Percentiles rank a stretch among this genome's conserved stretches.
Conservation (phyloP, 2,888 invertebrate species). For the Macaria notata region DNA sequence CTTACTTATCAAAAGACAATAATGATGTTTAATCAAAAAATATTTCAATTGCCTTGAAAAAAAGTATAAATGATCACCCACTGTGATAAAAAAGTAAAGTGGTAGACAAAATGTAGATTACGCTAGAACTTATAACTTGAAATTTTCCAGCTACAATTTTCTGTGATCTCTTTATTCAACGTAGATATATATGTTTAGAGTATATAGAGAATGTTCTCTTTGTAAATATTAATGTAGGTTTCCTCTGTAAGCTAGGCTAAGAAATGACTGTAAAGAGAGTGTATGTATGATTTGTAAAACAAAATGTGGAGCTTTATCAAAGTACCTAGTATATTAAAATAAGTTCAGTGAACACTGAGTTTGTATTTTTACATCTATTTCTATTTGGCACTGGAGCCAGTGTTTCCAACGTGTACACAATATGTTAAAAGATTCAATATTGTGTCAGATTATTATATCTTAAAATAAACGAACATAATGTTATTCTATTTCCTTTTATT, state of each 20-base stretch:
- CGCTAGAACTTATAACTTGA: conserved; percentile 75
- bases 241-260: conserved; percentile 53
- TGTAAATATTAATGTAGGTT: conserved; percentile 70
- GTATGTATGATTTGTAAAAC: conserved; percentile 81
- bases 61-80: conserved; percentile 63
- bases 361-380: conserved; percentile 81
- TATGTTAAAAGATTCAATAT: conserved; percentile 62
- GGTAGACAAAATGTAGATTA: conserved; percentile 70
- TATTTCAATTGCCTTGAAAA: conserved; percentile 65
- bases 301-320: conserved; percentile 81
- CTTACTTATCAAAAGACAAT: conserved; percentile 57
- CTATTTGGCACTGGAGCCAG: conserved; percentile 64
- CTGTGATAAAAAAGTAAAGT: conserved; percentile 78
- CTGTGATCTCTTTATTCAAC: conserved; percentile 83
- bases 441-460: conserved; percentile 76
- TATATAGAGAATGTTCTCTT: conserved; percentile 63
- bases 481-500: conserved; percentile 46
- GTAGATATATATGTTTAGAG: conserved; percentile 74
- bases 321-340: conserved; percentile 76
- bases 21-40: conserved; percentile 54
- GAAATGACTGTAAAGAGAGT: conserved; percentile 78
- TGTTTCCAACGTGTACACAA: conserved; percentile 71
- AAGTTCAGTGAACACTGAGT: conserved; percentile 72
- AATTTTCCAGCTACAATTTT: conserved; percentile 83
- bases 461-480: conserved; percentile 76